Conservation (phyloP, 2,888 invertebrate genomes). For the Agrochola lota region DNA sequence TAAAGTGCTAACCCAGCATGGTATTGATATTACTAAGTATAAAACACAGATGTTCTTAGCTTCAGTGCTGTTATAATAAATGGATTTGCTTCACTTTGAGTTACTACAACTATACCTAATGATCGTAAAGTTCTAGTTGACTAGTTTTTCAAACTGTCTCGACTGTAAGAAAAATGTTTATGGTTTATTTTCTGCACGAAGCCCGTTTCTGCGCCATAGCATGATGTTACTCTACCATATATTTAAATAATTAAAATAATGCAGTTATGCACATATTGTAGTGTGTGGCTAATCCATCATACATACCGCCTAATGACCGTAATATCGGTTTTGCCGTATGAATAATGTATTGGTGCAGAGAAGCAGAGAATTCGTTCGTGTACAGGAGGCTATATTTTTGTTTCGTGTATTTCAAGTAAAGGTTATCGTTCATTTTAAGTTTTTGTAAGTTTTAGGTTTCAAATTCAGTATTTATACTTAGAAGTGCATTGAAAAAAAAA, state of each 20-base stretch:
- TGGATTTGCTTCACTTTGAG: constrained; percentile 9
- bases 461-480: too few relatives aligned
- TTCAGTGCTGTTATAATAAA: constrained; percentile 13
- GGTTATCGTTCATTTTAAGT: neutral
- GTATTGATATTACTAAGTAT: constrained; percentile 11
- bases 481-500: too few relatives aligned
- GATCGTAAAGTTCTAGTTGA: neutral
- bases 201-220: neutral
- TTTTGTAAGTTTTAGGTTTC: neutral
- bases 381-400: neutral
- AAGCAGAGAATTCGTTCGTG: constrained; percentile 14
- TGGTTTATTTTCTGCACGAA: neutral
- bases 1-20: constrained; percentile 7
- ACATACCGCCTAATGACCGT: constrained; percentile 48
- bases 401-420: neutral
- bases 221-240: neutral
- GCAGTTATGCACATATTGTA: constrained; percentile 11
- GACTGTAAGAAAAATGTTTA: neutral
- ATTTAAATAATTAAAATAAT: constrained; percentile 28
- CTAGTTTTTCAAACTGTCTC: constrained; percentile 6
- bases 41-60: constrained; percentile 17
- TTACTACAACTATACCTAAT: neutral
- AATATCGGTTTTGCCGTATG: constrained; percentile 40
- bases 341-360: constrained; percentile 38
- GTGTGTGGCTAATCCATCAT: constrained; percentile 45